Conservation (phyloP, 2,888 invertebrate genomes). For the Dysmachus trigonus region DNA sequence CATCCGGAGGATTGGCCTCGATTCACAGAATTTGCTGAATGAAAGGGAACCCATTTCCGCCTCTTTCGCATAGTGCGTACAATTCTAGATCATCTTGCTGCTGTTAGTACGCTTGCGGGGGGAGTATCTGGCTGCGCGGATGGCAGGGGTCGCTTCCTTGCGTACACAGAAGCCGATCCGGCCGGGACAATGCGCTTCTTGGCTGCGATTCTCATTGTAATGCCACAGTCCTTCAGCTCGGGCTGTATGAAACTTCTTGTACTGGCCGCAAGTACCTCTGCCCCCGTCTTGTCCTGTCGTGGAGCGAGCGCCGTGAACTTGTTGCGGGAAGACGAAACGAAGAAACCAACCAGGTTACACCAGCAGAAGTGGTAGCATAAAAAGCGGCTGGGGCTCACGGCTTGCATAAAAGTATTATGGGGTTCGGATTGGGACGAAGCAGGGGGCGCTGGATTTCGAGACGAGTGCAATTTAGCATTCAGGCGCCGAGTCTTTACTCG, state of each 20-base stretch:
- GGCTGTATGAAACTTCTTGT: background rate
- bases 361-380: slow-evolving; percentile 9
- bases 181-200: slow-evolving; percentile 7
- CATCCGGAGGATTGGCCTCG: background rate
- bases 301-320: slow-evolving; percentile 3
- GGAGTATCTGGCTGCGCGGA: background rate
- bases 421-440: background rate
- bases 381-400: slow-evolving; percentile 5
- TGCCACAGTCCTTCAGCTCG: background rate
- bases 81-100: slow-evolving; percentile 25
- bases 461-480: slow-evolving; percentile 41
- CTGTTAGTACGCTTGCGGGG: background rate
- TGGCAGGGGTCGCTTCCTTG: background rate
- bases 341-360: background rate
- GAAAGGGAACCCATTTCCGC: slow-evolving; percentile 32
- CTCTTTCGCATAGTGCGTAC: slow-evolving; percentile 38
- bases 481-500: slow-evolving; percentile 30
- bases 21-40: slow-evolving; percentile 29
- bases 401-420: slow-evolving; percentile 27
- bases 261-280: background rate
- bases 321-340: background rate
- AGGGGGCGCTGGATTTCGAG: background rate
- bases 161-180: background rate
- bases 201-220: slow-evolving; percentile 22
- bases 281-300: background rate